Conservation (phyloP, 2,113 vertebrate species). For the Candoia aspera region DNA sequence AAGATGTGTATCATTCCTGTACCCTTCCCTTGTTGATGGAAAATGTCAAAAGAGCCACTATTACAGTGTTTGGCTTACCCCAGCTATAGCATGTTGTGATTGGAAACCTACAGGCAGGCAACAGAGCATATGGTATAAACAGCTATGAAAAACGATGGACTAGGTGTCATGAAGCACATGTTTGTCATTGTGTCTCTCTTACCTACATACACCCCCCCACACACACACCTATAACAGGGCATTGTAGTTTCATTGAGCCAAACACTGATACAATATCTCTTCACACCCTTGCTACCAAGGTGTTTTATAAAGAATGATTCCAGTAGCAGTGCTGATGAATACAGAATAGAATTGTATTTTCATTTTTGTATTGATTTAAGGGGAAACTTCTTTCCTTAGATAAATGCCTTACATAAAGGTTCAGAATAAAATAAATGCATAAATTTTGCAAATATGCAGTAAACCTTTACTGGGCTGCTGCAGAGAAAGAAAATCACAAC, state of each 20-base stretch:
- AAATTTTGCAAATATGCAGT: not conserved
- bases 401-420: not conserved
- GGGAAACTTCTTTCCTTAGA: not conserved
- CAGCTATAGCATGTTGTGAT: too few species aligned
- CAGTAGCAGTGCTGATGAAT: conserved; percentile 15
- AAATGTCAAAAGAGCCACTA: too few species aligned
- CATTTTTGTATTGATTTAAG: not conserved
- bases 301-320: conserved; percentile 23
- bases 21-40: too few species aligned
- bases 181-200: not conserved
- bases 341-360: conserved; percentile 5
- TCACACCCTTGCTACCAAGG: not conserved
- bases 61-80: too few species aligned
- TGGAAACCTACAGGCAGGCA: too few species aligned
- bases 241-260: not conserved
- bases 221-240: not conserved
- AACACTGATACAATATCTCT: not conserved
- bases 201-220: not conserved
- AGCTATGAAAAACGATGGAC: too few species aligned
- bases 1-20: too few species aligned
- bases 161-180: not conserved
- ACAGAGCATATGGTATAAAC: too few species aligned
- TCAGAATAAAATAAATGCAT: not conserved
- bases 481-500: not conserved
- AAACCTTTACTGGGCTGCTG: not conserved